These are phyloP conservation scores for Sanderia malayensis DNA, from an alignment of 30 jellyfish, hydroid and myxozoan species.

Conservation along the genomic window DNA sequence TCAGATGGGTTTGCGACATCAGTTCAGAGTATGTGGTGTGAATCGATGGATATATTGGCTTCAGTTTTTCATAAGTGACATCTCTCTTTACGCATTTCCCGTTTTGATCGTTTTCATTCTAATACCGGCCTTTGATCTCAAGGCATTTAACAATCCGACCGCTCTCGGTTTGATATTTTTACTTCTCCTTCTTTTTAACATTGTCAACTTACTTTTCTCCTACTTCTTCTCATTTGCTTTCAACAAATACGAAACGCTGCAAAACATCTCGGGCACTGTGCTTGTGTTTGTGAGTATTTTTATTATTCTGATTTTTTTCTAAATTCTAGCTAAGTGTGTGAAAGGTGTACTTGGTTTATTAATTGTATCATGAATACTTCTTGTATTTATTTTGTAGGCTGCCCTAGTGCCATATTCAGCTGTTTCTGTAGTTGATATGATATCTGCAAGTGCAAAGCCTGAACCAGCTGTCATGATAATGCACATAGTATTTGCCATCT, in stretches of 20 bases:
- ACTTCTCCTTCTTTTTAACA: constrained; percentile 61
- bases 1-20: constrained; percentile 83
- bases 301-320: no score
- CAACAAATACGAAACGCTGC: constrained; percentile 74
- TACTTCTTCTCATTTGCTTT: constrained; percentile 68
- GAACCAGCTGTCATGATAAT: constrained; percentile 1
- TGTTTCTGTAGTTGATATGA: constrained; percentile 58
- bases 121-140: constrained; percentile 66
- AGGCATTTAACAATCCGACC: constrained; percentile 49
- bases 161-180: constrained; percentile 61
- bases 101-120: constrained; percentile 41
- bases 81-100: constrained; percentile 57
- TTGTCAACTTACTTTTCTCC: constrained; percentile 57
- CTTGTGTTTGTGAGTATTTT: constrained; percentile 55
- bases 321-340: no score
- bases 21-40: constrained; percentile 78
- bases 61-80: constrained; percentile 60
- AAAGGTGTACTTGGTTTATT: no score
- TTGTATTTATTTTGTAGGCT: constrained; percentile 52
- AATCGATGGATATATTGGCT: constrained; percentile 78
- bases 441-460: constrained; percentile 38
- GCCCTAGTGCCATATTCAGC: constrained; percentile 65
- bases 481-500: constrained; percentile 24
- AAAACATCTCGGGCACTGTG: constrained; percentile 60
- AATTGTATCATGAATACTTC: no score